Percentiles rank a stretch among this genome's conserved stretches.
Conservation (phyloP, 2,888 invertebrate genomes). For the Pseudanteris insignis region DNA sequence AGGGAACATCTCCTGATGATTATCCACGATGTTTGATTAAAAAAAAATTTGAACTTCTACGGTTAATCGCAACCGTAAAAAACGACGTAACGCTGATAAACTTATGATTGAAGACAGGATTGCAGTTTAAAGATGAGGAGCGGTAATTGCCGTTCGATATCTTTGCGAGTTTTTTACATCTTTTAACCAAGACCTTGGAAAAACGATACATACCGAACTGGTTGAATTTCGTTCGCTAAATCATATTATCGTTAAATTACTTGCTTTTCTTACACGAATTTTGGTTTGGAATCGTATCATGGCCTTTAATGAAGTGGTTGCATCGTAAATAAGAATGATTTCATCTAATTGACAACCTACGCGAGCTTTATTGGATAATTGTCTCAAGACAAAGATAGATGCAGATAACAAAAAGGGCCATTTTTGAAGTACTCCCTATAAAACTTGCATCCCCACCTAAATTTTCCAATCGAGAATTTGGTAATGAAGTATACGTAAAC, state of each 20-base stretch:
- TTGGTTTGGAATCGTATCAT: not conserved
- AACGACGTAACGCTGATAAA: too few species aligned
- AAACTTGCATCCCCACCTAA: slow-evolving; percentile 1
- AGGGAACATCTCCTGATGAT: slow-evolving; percentile 23
- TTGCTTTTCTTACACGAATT: too few species aligned
- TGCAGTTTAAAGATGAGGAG: too few species aligned
- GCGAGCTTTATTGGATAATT: slow-evolving; percentile 57
- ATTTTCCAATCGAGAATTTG: slow-evolving; percentile 1
- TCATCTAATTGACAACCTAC: slow-evolving; percentile 60
- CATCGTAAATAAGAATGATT: slow-evolving; percentile 48
- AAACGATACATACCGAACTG: too few species aligned
- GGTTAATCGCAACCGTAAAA: too few species aligned
- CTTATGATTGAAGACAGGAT: too few species aligned
- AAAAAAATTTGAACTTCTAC: slow-evolving; percentile 3
- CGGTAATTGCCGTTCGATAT: too few species aligned
- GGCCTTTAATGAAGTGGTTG: slow-evolving; percentile 3
- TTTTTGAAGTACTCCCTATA: not conserved
- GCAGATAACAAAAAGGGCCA: slow-evolving; percentile 18
- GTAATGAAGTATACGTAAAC: not conserved
- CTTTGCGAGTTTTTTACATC: too few species aligned
- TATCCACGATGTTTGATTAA: slow-evolving; percentile 10
- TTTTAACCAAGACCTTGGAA: too few species aligned
- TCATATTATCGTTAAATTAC: too few species aligned
- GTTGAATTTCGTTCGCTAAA: too few species aligned
- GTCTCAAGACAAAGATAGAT: slow-evolving; percentile 48